These are phyloP conservation scores for Luperina nickerlii DNA, from an alignment of 2,888 invertebrate genomes.

Conservation along the genomic window DNA sequence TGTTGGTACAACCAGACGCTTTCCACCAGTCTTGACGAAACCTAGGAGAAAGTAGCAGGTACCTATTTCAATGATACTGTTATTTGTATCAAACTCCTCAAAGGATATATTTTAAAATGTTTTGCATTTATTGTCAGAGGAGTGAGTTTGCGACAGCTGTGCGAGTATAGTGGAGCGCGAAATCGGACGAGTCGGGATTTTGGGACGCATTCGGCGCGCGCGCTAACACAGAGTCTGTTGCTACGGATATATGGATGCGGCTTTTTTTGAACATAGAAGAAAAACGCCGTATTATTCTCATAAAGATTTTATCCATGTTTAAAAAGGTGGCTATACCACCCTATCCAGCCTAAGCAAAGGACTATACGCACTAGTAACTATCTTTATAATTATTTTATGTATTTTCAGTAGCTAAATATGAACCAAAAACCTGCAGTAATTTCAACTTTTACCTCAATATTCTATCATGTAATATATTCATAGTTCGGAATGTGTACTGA, in stretches of 20 bases:
- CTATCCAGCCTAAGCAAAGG: background rate
- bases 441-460: background rate
- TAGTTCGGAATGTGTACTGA: conserved; percentile 64
- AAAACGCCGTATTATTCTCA: background rate
- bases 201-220: conserved; percentile 29
- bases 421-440: background rate
- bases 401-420: background rate
- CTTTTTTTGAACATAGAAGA: conserved; percentile 19
- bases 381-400: background rate
- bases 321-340: background rate
- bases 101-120: conserved; percentile 42
- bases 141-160: conserved; percentile 78
- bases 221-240: background rate
- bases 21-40: background rate
- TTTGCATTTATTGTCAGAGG: conserved; percentile 67
- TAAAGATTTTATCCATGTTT: background rate
- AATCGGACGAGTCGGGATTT: conserved; percentile 71
- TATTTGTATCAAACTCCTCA: conserved; percentile 17
- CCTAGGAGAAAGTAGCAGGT: background rate
- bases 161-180: conserved; percentile 80
- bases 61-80: background rate
- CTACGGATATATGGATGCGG: conserved; percentile 67
- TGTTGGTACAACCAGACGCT: background rate
- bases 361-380: background rate
- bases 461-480: conserved; percentile 46